phyloP scores from a whole-genome alignment of 2,888 invertebrate genomes.

The Piscicola geometra region DNA sequence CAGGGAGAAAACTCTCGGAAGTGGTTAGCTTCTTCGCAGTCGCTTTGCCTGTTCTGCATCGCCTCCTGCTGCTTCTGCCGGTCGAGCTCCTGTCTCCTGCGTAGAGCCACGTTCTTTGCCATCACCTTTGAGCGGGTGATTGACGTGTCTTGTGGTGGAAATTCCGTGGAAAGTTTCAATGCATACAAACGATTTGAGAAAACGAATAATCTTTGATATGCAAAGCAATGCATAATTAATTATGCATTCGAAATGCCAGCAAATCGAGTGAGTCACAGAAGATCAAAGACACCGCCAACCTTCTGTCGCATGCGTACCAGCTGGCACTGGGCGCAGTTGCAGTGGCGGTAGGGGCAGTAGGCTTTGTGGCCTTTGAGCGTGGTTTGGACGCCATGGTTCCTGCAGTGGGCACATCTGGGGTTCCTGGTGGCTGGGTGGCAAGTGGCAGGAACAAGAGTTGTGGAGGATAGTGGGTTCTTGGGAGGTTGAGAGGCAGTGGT shows the following conservation, averaged over 20 bases:
- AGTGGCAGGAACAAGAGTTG: neutral
- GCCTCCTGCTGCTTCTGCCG: constrained; percentile 25
- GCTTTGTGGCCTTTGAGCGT: constrained; percentile 37
- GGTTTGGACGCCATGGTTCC: constrained; percentile 36
- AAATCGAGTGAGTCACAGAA: too few relatives aligned
- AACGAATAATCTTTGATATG: neutral
- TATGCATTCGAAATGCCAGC: too few relatives aligned
- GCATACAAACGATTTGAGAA: too few relatives aligned
- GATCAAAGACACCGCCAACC: constrained; percentile 2
- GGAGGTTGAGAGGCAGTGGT: neutral
- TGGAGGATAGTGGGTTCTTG: neutral
- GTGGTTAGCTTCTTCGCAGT: constrained; percentile 5
- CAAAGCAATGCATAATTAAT: too few relatives aligned
- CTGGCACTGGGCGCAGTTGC: constrained; percentile 36
- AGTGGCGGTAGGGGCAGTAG: constrained; percentile 36
- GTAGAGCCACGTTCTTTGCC: constrained; percentile 36
- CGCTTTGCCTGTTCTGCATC: neutral
- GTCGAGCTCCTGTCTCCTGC: constrained; percentile 34
- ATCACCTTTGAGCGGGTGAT: constrained; percentile 32
- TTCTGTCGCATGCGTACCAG: constrained; percentile 36
- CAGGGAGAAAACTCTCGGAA: neutral
- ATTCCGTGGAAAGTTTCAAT: too few relatives aligned
- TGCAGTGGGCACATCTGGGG: constrained; percentile 36
- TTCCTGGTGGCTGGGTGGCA: constrained; percentile 21
- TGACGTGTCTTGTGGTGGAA: too few relatives aligned